Evolutionary conservation across 2,113 vertebrate species (phyloP).

Genomic region (Stomatorhinus ivindoensis): DNA sequence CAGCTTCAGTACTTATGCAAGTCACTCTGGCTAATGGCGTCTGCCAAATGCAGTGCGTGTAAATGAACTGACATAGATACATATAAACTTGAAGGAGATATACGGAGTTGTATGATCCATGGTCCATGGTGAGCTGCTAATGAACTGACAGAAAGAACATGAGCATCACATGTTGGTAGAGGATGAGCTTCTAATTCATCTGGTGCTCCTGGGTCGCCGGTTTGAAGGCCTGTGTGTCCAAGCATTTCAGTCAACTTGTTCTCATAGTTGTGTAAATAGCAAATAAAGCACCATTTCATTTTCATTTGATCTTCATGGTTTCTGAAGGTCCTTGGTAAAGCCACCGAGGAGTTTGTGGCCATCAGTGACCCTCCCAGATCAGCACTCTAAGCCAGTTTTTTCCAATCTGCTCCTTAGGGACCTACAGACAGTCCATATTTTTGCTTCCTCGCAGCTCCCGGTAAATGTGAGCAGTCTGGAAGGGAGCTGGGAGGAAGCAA

Average conservation of each 20-base stretch:
- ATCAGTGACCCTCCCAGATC: background rate
- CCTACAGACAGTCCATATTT: background rate
- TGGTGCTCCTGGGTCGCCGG: background rate
- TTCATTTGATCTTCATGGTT: background rate
- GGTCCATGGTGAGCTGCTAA: constrained; percentile 29
- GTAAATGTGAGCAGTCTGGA: background rate
- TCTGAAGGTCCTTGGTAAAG: background rate
- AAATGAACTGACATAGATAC: background rate
- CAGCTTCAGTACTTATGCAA: too few species aligned
- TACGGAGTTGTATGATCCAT: background rate
- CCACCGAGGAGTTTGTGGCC: background rate
- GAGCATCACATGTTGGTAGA: background rate
- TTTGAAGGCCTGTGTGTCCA: background rate
- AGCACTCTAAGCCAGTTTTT: too few species aligned
- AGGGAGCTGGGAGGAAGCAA: background rate
- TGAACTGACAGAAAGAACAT: constrained; percentile 15
- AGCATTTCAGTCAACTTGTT: background rate
- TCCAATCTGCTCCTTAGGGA: background rate
- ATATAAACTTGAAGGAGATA: background rate
- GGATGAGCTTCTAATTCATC: background rate
- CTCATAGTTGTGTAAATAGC: background rate
- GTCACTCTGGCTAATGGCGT: too few species aligned
- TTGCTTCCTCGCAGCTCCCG: background rate
- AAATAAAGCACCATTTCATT: background rate
- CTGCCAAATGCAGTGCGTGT: too few species aligned